Base-by-base conservation (phyloP, 2,888 invertebrate genomes). In the Morpho achilles region DNA sequence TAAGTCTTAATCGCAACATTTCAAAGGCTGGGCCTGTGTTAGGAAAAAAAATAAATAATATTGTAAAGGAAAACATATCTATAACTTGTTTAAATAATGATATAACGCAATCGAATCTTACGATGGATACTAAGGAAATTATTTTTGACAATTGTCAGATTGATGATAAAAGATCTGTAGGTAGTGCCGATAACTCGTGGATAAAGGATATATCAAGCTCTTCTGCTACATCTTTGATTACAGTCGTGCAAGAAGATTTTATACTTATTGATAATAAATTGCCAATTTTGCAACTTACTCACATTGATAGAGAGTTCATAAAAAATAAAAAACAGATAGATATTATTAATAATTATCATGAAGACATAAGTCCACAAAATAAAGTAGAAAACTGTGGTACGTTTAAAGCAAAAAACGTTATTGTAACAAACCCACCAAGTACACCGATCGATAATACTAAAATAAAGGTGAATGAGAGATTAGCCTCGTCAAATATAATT, bases 121-220 rank as follows among this genome's bases (percentile, higher is more conserved):
- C 32, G 32, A 32, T 32, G 32, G 32, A 32, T 32, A 32, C 3
- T 5, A 32, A 32, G 5, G 32, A 32, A 32, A 5, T 32, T 3
- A 48, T 8, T 42, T 6, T 32, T 48, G 32, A n/a, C 32, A 32
- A 48, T n/a, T 7, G 48, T 39, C 32, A 32, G 5, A n/a, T 9
- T 48, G 48, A 39, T 39, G 39, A 52, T 7, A 72, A 72, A 45
- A 66, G 67, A 7, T 81, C 82, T 0, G 1, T 8, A 0, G 52
- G 45, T 1, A 43, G 41, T n/a, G 80, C 84, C 0, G 73, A 75
- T 32, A 67, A 77, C 0, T 86, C 86, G 0, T 89, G 87, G 87
- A 82, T 81, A 1, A 82, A 73, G 65, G 82, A 87, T 50, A 82
- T 88, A 58, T 85, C 86, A 0, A 78, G 75, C 44, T 82, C 85